Conservation (phyloP, 1,140 invertebrate species). For the Wiebesia pumilae region DNA sequence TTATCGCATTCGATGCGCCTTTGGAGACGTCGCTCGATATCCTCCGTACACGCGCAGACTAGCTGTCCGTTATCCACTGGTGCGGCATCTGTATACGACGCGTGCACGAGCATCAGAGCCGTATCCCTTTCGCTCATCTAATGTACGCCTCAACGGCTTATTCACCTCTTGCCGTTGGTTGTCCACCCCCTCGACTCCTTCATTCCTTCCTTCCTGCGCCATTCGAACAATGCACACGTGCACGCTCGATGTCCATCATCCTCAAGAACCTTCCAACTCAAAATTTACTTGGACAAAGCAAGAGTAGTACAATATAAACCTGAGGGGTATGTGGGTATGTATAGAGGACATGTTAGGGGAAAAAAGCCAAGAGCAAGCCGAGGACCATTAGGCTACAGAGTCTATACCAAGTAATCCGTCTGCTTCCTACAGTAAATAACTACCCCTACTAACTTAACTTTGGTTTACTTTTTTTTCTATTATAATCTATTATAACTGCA, state of each 20-base stretch:
- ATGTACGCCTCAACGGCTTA: background rate
- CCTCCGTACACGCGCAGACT: background rate
- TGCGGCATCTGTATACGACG: background rate
- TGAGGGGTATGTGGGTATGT: background rate
- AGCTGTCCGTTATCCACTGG: background rate
- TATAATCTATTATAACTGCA: too few species aligned
- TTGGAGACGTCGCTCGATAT: background rate
- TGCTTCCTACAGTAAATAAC: too few species aligned
- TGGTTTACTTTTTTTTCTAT: too few species aligned
- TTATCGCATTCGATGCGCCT: background rate
- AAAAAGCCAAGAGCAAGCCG: background rate
- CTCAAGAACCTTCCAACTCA: background rate
- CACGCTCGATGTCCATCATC: constrained; percentile 2
- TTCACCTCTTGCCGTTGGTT: background rate
- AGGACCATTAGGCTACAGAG: too few species aligned
- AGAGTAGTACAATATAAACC: background rate
- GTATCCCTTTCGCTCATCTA: background rate
- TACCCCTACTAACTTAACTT: too few species aligned
- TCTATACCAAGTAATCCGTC: too few species aligned
- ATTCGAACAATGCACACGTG: constrained; percentile 38
- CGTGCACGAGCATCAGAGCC: background rate
- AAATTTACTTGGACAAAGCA: constrained; percentile 14
- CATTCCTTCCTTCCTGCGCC: constrained; percentile 6
- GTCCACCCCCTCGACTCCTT: background rate
- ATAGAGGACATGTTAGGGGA: background rate